A percentile compares a stretch with the other conserved stretches of the same genome.
phyloP scores from a whole-genome alignment of 2,797 vertebrate species.

The Gymnocypris eckloni region DNA sequence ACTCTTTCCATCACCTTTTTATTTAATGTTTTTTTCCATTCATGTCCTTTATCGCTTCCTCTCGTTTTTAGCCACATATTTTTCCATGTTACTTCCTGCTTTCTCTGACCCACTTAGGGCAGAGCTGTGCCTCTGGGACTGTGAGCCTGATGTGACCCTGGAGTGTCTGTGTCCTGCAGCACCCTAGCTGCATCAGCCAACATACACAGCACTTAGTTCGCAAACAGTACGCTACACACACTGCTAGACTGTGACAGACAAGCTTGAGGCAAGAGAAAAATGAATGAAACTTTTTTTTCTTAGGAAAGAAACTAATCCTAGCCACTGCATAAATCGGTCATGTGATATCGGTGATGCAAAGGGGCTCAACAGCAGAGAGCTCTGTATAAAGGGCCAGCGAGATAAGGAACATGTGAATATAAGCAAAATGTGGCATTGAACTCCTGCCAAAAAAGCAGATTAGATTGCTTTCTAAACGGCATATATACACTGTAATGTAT shows the following conservation, averaged over 20 bases:
- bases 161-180: constrained; percentile 74
- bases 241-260: constrained; percentile 1
- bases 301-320: constrained; percentile 9
- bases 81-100: constrained; percentile 48
- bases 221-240: neutral
- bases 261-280: constrained; percentile 8
- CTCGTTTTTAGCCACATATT: constrained; percentile 50
- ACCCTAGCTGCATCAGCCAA: constrained; percentile 69
- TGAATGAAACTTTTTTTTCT: constrained; percentile 6
- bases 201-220: constrained; percentile 8
- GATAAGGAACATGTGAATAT: constrained; percentile 18
- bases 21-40: neutral
- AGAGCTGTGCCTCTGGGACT: constrained; percentile 61
- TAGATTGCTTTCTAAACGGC: constrained; percentile 1
- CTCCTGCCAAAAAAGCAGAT: constrained; percentile 29
- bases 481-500: neutral
- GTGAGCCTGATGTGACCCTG: constrained; percentile 66
- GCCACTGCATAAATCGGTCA: neutral
- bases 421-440: constrained; percentile 37
- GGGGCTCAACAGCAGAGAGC: constrained; percentile 18
- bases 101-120: constrained; percentile 70
- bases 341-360: neutral
- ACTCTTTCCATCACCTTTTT: neutral
- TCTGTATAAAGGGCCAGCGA: neutral
- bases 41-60: constrained; percentile 30